These are phyloP conservation scores for Dastarcus helophoroides DNA, from an alignment of 2,888 invertebrate genomes.

Conservation along the genomic window DNA sequence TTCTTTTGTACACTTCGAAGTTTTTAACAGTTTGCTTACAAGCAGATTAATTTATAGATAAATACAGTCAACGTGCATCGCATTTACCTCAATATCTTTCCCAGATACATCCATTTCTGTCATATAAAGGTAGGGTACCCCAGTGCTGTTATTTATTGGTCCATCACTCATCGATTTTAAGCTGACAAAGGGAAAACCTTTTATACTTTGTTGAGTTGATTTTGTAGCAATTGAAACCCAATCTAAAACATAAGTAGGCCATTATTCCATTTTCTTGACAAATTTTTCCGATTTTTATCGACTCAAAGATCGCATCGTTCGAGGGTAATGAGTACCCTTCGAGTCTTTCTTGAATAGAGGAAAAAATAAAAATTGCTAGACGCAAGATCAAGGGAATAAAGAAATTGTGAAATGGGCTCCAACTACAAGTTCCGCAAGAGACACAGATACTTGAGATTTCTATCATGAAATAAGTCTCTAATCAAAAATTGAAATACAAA, in stretches of 20 bases:
- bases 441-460: no score
- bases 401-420: no score
- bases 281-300: neutral
- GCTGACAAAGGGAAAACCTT: slow-evolving; percentile 56
- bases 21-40: neutral
- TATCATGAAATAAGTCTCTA: no score
- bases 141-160: slow-evolving; percentile 51
- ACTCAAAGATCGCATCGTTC: no score
- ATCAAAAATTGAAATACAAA: no score
- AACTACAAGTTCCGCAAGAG: no score
- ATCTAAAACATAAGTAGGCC: slow-evolving; percentile 41
- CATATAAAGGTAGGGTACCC: slow-evolving; percentile 63
- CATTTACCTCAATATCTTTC: slow-evolving; percentile 51
- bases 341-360: no score
- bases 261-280: neutral
- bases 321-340: no score
- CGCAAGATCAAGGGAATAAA: no score
- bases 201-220: slow-evolving; percentile 47
- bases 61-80: no score
- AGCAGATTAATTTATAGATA: neutral
- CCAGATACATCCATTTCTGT: slow-evolving; percentile 59
- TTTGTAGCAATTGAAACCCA: slow-evolving; percentile 64
- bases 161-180: slow-evolving; percentile 64
- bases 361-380: no score
- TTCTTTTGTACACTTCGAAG: no score